phyloP scores from a whole-genome alignment of 2,888 invertebrate species.

The Conus canariensis region DNA sequence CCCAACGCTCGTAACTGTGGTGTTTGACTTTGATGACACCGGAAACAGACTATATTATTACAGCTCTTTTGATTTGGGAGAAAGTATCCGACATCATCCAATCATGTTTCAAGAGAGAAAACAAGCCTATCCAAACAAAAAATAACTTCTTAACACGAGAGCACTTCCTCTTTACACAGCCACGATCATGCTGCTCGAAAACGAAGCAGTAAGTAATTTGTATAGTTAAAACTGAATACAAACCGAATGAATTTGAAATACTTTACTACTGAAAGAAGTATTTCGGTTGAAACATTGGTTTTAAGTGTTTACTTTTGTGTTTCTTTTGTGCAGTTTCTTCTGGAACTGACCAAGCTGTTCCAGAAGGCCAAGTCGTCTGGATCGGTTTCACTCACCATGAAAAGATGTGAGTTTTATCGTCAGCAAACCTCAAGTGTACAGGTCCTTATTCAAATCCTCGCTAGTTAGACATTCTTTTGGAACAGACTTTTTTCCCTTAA shows the following conservation, averaged over 20 bases:
- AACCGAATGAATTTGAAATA: background rate
- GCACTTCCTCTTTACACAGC: slow-evolving; percentile 33
- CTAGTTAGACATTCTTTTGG: too few relatives aligned
- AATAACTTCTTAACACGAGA: slow-evolving; percentile 46
- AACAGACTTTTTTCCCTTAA: too few relatives aligned
- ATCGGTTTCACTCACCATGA: slow-evolving; percentile 93
- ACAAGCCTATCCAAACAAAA: background rate
- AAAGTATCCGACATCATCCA: background rate
- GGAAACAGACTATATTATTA: too few relatives aligned
- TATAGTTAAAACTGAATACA: background rate
- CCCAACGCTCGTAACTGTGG: too few relatives aligned
- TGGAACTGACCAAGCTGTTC: slow-evolving; percentile 91
- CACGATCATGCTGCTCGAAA: slow-evolving; percentile 68
- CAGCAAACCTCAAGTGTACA: too few relatives aligned
- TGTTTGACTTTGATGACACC: too few relatives aligned
- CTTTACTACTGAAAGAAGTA: background rate
- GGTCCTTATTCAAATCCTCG: too few relatives aligned
- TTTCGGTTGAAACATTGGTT: background rate
- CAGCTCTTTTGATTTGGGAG: too few relatives aligned
- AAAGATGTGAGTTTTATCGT: slow-evolving; percentile 83
- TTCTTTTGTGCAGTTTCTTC: slow-evolving; percentile 85
- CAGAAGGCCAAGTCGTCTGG: slow-evolving; percentile 88
- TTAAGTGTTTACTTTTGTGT: background rate
- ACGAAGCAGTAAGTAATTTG: slow-evolving; percentile 66
- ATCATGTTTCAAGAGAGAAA: background rate